phyloP scores from a whole-genome alignment of 2,797 vertebrate species.

The Kryptolebias ocellatus region DNA sequence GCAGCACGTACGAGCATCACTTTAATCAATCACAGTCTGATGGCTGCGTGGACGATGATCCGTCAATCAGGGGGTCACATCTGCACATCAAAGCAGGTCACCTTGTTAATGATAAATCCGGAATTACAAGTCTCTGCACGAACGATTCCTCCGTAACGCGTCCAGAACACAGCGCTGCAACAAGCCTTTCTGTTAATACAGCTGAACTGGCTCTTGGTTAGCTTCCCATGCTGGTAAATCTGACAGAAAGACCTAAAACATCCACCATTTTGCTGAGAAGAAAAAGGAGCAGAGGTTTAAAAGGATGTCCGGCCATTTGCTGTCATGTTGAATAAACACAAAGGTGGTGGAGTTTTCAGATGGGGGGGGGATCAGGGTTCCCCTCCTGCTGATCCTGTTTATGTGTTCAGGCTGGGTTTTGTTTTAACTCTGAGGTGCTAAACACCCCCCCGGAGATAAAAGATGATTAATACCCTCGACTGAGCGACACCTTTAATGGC shows the following conservation, averaged over 20 bases:
- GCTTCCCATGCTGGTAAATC: background rate
- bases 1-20: slow-evolving; percentile 17
- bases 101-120: slow-evolving; percentile 13
- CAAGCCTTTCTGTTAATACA: background rate
- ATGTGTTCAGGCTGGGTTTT: slow-evolving; percentile 74
- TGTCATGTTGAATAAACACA: slow-evolving; percentile 81
- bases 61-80: slow-evolving; percentile 66
- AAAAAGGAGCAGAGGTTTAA: slow-evolving; percentile 32
- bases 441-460: slow-evolving; percentile 79
- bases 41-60: slow-evolving; percentile 59
- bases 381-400: slow-evolving; percentile 78
- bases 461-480: slow-evolving; percentile 81
- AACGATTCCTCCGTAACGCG: no score
- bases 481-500: slow-evolving; percentile 74
- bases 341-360: slow-evolving; percentile 71
- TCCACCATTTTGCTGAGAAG: background rate
- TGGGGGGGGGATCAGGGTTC: slow-evolving; percentile 45
- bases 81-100: slow-evolving; percentile 69
- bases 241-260: background rate
- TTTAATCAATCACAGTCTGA: slow-evolving; percentile 66
- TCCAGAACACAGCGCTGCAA: no score
- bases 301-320: slow-evolving; percentile 77
- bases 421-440: slow-evolving; percentile 78
- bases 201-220: background rate
- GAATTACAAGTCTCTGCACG: background rate